These are phyloP conservation scores for Yponomeuta evonymella DNA, from an alignment of 2,888 invertebrate species.

Conservation along the genomic window DNA sequence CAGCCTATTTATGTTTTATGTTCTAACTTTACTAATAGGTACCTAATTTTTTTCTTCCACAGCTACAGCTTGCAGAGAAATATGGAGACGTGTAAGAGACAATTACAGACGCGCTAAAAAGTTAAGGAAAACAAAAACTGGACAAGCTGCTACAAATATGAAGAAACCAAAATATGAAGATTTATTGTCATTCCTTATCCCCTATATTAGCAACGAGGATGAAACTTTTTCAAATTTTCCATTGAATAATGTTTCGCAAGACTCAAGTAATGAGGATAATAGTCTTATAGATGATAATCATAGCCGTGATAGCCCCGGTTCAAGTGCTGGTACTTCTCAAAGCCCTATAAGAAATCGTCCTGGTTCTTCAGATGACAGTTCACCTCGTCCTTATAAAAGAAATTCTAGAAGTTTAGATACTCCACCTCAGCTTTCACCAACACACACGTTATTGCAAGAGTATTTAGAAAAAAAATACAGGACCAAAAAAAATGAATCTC, in stretches of 20 bases:
- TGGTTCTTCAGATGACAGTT: conserved; percentile 16
- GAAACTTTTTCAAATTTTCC: conserved; percentile 17
- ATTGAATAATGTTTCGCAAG: conserved; percentile 10
- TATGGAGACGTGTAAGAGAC: conserved; percentile 21
- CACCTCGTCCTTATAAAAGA: conserved; percentile 16
- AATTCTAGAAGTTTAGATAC: conserved; percentile 13
- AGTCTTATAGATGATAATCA: conserved; percentile 13
- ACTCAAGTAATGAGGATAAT: conserved; percentile 16
- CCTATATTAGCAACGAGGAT: conserved; percentile 14
- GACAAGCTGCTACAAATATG: conserved; percentile 19
- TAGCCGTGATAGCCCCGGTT: conserved; percentile 15
- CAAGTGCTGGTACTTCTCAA: conserved; percentile 17
- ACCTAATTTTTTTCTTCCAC: conserved; percentile 21
- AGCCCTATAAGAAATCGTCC: conserved; percentile 16
- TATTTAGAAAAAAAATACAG: conserved; percentile 18
- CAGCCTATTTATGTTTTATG: too few relatives aligned
- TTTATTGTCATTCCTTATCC: too few relatives aligned
- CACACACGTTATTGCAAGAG: conserved; percentile 17
- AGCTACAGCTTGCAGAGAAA: conserved; percentile 20
- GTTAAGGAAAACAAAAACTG: conserved; percentile 18
- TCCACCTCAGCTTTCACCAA: conserved; percentile 17
- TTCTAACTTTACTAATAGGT: conserved; percentile 18
- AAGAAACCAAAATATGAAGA: neutral
- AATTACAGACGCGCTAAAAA: conserved; percentile 20
- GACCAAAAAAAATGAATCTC: conserved; percentile 16